Percentiles rank a stretch among this genome's conserved stretches.
Conservation (phyloP, 1,140 invertebrate species). For the Hyles vespertilio region DNA sequence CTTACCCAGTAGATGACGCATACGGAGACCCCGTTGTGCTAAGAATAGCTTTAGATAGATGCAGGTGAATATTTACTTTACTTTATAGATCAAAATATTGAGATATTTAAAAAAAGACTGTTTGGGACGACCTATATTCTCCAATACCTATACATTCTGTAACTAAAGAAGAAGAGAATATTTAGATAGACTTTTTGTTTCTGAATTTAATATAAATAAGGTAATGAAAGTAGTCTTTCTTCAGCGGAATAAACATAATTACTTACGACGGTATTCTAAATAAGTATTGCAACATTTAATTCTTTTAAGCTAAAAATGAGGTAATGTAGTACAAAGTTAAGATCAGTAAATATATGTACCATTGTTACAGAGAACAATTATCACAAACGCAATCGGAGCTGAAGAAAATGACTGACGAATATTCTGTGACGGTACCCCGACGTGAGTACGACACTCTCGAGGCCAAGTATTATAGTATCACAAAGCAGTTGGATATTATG, state of each 20-base stretch:
- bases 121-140: too few relatives aligned
- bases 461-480: slow-evolving; percentile 6
- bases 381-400: slow-evolving; percentile 45
- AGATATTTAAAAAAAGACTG: too few relatives aligned
- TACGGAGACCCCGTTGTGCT: slow-evolving; percentile 58
- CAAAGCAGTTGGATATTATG: slow-evolving; percentile 22
- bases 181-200: too few relatives aligned
- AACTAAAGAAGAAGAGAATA: too few relatives aligned
- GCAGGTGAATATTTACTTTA: slow-evolving; percentile 40
- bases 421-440: slow-evolving; percentile 59
- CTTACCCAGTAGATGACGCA: slow-evolving; percentile 21
- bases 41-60: slow-evolving; percentile 58
- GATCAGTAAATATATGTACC: too few relatives aligned
- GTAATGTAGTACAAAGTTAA: too few relatives aligned
- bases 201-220: not conserved
- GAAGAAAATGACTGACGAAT: slow-evolving; percentile 59
- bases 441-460: slow-evolving; percentile 54
- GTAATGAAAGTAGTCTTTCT: not conserved
- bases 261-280: not conserved
- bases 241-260: not conserved
- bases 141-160: too few relatives aligned
- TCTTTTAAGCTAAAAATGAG: too few relatives aligned
- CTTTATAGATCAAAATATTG: too few relatives aligned
- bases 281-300: too few relatives aligned
- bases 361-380: slow-evolving; percentile 47